A percentile compares a stretch with the other conserved stretches of the same genome.
These are phyloP conservation scores for Labroides dimidiatus DNA, from an alignment of 2,797 vertebrate genomes.

Conservation along the genomic window DNA sequence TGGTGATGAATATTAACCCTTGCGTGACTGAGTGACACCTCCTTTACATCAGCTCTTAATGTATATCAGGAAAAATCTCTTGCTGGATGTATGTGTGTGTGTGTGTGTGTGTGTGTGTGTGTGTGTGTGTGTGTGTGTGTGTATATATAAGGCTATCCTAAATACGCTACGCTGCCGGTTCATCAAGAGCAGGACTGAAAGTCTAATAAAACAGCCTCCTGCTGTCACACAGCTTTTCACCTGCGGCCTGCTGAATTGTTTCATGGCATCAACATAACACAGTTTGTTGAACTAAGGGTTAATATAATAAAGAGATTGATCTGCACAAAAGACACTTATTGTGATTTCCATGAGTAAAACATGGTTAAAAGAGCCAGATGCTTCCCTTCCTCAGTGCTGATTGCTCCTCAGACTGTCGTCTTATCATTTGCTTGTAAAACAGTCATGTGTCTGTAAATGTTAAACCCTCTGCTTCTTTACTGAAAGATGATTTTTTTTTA, in stretches of 20 bases:
- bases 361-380: not conserved
- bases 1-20: constrained; percentile 74
- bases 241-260: not conserved
- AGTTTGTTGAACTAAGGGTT: not conserved
- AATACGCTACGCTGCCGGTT: not conserved
- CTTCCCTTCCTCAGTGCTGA: not conserved
- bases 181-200: not conserved
- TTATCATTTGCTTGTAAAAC: not conserved
- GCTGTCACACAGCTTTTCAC: not conserved
- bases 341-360: too few relatives aligned
- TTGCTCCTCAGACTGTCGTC: not conserved
- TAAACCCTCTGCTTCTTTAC: not conserved
- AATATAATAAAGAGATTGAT: not conserved
- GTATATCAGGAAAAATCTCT: constrained; percentile 24
- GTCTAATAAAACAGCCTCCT: not conserved
- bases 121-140: not conserved
- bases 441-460: not conserved
- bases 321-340: too few relatives aligned
- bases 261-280: not conserved
- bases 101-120: not conserved
- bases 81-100: not conserved
- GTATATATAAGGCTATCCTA: not conserved
- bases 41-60: constrained; percentile 33
- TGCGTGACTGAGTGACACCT: constrained; percentile 52
- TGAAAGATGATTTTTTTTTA: not conserved